phyloP scores from a whole-genome alignment of 2,888 invertebrate genomes.

The Allolobophora icterica region DNA sequence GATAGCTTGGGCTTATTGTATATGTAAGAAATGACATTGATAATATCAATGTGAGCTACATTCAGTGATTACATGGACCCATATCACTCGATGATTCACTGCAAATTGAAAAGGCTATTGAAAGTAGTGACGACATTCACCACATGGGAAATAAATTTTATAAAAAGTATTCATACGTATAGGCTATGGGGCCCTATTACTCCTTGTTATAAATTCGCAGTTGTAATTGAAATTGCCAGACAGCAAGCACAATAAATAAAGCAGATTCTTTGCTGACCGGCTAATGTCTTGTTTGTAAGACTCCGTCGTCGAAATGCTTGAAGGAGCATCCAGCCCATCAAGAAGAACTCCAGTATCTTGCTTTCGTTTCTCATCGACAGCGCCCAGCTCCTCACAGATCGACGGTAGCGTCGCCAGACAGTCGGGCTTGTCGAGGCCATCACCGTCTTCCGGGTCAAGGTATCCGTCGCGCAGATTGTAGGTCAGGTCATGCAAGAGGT shows the following conservation, averaged over 20 bases:
- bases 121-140: neutral
- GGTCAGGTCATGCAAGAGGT: conserved; percentile 92
- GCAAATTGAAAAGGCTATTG: too few species aligned
- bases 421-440: neutral
- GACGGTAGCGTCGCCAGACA: neutral
- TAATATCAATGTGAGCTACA: too few species aligned
- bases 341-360: neutral
- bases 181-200: too few species aligned
- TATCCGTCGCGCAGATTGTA: conserved; percentile 92
- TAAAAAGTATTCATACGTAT: too few species aligned
- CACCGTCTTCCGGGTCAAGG: conserved; percentile 81
- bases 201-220: neutral
- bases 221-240: neutral
- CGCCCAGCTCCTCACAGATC: neutral
- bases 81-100: too few species aligned
- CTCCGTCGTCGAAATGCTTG: neutral
- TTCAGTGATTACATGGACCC: too few species aligned
- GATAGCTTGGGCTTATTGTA: too few species aligned
- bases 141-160: neutral
- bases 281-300: neutral
- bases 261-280: neutral
- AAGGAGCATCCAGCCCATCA: neutral
- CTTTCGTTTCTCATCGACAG: neutral
- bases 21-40: too few species aligned
- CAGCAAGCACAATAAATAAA: neutral